Evolutionary conservation across 2,888 invertebrate species (phyloP).

Genomic region (Ormyrus rosae): DNA sequence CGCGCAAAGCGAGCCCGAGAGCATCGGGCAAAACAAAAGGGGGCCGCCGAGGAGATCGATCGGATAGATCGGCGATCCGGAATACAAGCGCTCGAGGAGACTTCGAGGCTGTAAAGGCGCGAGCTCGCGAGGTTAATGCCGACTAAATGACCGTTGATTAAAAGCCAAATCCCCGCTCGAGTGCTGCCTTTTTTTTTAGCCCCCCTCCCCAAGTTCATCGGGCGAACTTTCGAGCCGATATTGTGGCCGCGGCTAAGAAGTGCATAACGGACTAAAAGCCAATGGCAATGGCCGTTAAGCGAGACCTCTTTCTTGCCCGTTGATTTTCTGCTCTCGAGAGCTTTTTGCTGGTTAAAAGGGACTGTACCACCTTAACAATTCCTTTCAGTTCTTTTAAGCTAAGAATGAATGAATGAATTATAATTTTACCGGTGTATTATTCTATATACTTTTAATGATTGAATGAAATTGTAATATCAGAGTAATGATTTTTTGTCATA

Average conservation of each 20-base stretch:
- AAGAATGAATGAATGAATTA: no score
- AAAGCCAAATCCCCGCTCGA: conserved; percentile 29
- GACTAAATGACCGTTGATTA: conserved; percentile 46
- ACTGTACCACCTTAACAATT: no score
- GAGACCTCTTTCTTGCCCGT: background rate
- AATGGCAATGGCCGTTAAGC: conserved; percentile 38
- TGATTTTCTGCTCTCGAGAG: no score
- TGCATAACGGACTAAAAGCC: conserved; percentile 10
- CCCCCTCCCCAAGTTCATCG: background rate
- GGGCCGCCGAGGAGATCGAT: no score
- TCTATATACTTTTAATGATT: no score
- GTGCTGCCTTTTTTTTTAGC: conserved; percentile 24
- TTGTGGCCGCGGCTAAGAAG: background rate
- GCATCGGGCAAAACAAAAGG: background rate
- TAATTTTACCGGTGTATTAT: no score
- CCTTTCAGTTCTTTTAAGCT: no score
- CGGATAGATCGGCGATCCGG: no score
- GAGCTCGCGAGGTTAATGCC: conserved; percentile 18
- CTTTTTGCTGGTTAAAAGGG: no score
- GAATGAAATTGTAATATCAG: no score
- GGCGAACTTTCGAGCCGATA: background rate
- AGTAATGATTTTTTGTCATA: no score
- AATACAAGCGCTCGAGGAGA: background rate
- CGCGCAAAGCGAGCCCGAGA: conserved; percentile 19
- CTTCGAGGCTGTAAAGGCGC: conserved; percentile 5